Percentiles rank a stretch among this genome's conserved stretches.
Conservation (phyloP, 2,113 vertebrate species). For the Ceuthmochares aereus region DNA sequence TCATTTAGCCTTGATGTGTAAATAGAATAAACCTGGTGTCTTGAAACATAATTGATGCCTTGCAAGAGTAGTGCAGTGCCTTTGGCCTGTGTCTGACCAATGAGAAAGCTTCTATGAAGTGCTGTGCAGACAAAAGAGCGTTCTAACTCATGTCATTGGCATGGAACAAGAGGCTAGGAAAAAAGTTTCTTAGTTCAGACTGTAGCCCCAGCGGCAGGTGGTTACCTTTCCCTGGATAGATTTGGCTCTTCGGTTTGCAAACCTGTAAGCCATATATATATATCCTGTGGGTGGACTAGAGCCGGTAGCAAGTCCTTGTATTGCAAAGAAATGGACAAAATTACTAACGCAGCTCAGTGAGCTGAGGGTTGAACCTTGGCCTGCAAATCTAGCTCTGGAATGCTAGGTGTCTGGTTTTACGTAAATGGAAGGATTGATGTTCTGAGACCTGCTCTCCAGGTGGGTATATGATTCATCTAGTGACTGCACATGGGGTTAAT, state of each 20-base stretch:
- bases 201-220: not conserved
- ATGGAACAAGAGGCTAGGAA: not conserved
- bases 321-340: not conserved
- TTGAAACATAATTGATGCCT: not conserved
- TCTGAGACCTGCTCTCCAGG: conserved; percentile 22
- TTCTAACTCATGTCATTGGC: not conserved
- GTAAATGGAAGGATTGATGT: conserved; percentile 31
- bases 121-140: not conserved
- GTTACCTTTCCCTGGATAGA: not conserved
- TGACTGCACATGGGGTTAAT: not conserved
- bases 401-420: not conserved
- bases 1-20: not conserved
- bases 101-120: not conserved
- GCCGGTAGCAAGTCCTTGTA: not conserved
- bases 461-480: conserved; percentile 36
- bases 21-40: not conserved
- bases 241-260: not conserved
- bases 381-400: not conserved
- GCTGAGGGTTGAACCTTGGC: conserved; percentile 31
- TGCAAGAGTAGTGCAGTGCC: not conserved
- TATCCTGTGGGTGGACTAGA: not conserved
- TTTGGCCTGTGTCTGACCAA: not conserved
- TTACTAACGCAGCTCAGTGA: not conserved
- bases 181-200: not conserved
- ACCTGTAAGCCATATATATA: not conserved